Conservation (phyloP, 2,888 invertebrate genomes). For the Ommatoiulus sabulosus region DNA sequence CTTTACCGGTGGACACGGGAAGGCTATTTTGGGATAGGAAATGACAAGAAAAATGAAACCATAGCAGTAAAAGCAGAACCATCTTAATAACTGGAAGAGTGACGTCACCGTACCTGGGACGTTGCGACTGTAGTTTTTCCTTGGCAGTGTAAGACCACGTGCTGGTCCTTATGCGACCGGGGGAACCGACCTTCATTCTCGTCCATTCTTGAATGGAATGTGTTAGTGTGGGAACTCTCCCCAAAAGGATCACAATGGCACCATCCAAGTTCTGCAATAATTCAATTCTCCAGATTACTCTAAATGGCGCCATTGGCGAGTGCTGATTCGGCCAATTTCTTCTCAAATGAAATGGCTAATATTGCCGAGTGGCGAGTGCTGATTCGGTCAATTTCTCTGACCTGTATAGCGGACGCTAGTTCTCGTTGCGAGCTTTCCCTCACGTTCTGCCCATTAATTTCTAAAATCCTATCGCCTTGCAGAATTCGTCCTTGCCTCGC, state of each 20-base stretch:
- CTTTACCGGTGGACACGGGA: constrained; percentile 56
- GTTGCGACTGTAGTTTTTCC: constrained; percentile 59
- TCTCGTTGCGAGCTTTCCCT: constrained; percentile 63
- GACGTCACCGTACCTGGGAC: constrained; percentile 58
- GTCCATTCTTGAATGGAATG: constrained; percentile 64
- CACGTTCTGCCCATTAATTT: constrained; percentile 64
- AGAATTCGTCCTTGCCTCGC: constrained; percentile 63
- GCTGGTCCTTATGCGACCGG: constrained; percentile 60
- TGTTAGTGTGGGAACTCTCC: constrained; percentile 62
- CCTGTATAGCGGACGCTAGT: constrained; percentile 62
- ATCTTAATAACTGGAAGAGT: not conserved
- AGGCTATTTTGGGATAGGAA: constrained; percentile 35
- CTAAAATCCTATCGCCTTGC: constrained; percentile 64
- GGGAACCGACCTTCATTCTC: constrained; percentile 60
- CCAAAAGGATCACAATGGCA: constrained; percentile 63
- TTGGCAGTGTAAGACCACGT: constrained; percentile 60
- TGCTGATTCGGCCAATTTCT: not conserved
- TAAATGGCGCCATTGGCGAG: not conserved
- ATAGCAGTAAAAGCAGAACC: too few species aligned
- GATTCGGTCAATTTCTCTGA: constrained; percentile 50
- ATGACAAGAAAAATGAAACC: not conserved
- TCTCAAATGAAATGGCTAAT: too few species aligned
- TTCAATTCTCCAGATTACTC: not conserved
- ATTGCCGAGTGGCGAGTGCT: not conserved
- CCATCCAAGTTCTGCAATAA: constrained; percentile 63